Evolutionary conservation across 2,797 vertebrate species (phyloP), one percentile per base, ranked within the genome.

Genomic region (Champsocephalus gunnari): DNA sequence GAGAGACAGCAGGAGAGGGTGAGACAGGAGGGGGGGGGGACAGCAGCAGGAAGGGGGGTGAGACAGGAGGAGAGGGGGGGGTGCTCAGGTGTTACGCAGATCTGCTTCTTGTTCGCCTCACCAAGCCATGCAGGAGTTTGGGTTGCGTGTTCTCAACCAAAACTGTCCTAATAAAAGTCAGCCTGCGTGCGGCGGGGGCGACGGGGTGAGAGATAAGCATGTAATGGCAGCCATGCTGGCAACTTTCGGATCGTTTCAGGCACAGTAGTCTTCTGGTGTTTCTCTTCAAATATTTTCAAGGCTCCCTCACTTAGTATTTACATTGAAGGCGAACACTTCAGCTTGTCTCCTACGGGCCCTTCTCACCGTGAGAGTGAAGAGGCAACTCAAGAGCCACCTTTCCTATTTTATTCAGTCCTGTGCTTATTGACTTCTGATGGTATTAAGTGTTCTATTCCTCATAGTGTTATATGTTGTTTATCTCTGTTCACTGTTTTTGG

Each of bases 81-180:
- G 0, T 16, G 61, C 74, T 87, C 85, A 81, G 85, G 79, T 88
- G 87, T 82, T 73, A 69, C 75, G 47, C 76, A 79, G 82, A 85
- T 72, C 80, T 81, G 82, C 81, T 75, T 82, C 82, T 66, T 49
- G 75, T 74, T 60, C 80, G 68, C 77, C 80, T 87, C 74, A 73
- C 79, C 87, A 63, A 81, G 75, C 81, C 84, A 75, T 83, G 69
- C 74, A 82, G 68, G 79, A 83, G 81, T 77, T 87, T 80, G 73
- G 81, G 85, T 86, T 73, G 80, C 70, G 58, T 79, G 80, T 83
- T 45, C 81, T 86, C 88, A 84, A 82, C 81, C 89, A 86, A 87
- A 87, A 86, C 84, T 83, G 75, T 86, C 75, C 83, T 80, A 85
- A 88, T 84, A 85, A 88, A 92, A 88, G n/a, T 70, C 74, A 74